phyloP scores from a whole-genome alignment of 2,113 vertebrate species.

The Alces alces region DNA sequence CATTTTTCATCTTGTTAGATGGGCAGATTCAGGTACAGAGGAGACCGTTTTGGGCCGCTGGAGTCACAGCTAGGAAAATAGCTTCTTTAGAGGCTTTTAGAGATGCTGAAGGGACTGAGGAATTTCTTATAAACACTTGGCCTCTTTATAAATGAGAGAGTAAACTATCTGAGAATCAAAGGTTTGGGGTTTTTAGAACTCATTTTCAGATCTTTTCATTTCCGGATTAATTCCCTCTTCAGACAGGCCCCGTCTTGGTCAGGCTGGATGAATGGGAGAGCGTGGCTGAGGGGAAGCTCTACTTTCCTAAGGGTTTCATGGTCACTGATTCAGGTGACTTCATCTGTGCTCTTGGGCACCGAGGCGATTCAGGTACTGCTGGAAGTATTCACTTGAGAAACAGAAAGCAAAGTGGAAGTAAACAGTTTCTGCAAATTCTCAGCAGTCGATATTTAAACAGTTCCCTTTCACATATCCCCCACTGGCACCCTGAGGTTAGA shows the following conservation, averaged over 20 bases:
- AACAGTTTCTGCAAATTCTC: constrained; percentile 11
- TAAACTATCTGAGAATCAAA: constrained; percentile 72
- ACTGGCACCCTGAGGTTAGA: not conserved
- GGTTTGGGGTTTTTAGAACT: constrained; percentile 79
- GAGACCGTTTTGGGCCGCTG: not conserved
- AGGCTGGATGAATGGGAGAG: constrained; percentile 82
- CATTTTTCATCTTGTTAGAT: not conserved
- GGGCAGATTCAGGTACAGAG: not conserved
- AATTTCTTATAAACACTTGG: not conserved
- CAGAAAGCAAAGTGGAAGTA: constrained; percentile 60
- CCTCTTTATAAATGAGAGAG: not conserved
- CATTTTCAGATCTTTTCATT: constrained; percentile 82
- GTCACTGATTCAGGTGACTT: constrained; percentile 82
- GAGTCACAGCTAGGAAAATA: not conserved
- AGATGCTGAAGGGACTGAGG: not conserved
- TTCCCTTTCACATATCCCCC: not conserved
- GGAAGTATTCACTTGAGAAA: constrained; percentile 75
- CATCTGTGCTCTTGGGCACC: constrained; percentile 80
- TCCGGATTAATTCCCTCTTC: constrained; percentile 78
- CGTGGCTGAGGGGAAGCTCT: constrained; percentile 65
- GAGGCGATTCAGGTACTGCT: constrained; percentile 82
- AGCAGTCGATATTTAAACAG: not conserved
- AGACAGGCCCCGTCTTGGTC: constrained; percentile 78
- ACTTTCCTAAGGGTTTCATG: constrained; percentile 56
- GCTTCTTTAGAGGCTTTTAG: not conserved